Conservation (phyloP, 2,113 vertebrate species). For the Solea solea region DNA sequence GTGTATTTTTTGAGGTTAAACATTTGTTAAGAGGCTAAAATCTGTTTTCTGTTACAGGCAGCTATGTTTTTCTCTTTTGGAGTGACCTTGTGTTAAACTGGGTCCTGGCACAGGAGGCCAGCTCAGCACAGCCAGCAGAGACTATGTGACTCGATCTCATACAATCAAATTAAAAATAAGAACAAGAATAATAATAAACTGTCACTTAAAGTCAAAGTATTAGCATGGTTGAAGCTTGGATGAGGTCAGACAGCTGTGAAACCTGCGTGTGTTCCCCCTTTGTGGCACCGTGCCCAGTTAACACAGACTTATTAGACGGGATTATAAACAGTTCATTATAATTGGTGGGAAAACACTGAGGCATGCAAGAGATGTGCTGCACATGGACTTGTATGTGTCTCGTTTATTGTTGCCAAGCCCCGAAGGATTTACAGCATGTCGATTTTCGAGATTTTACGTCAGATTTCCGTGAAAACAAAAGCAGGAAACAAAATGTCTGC, state of each 20-base stretch:
- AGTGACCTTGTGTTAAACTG: too few species aligned
- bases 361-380: background rate
- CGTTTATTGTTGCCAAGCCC: background rate
- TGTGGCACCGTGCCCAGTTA: slow-evolving; percentile 1
- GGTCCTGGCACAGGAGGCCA: too few species aligned
- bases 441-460: slow-evolving; percentile 35
- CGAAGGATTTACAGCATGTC: background rate
- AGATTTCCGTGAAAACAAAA: slow-evolving; percentile 49
- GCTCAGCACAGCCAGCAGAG: too few species aligned
- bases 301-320: background rate
- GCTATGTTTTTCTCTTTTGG: too few species aligned
- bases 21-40: too few species aligned
- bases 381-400: too few species aligned
- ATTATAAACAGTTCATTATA: background rate
- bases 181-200: too few species aligned
- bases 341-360: background rate
- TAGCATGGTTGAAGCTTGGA: background rate
- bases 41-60: too few species aligned
- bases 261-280: background rate
- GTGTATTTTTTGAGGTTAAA: too few species aligned
- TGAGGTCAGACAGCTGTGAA: slow-evolving; percentile 6
- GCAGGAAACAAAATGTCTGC: slow-evolving; percentile 50
- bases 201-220: background rate
- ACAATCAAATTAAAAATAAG: too few species aligned
- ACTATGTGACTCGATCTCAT: too few species aligned